Percentiles rank a stretch among this genome's conserved stretches.
These are phyloP conservation scores for Ctenoplectra terminalis DNA, from an alignment of 1,140 invertebrate species.

Conservation along the genomic window DNA sequence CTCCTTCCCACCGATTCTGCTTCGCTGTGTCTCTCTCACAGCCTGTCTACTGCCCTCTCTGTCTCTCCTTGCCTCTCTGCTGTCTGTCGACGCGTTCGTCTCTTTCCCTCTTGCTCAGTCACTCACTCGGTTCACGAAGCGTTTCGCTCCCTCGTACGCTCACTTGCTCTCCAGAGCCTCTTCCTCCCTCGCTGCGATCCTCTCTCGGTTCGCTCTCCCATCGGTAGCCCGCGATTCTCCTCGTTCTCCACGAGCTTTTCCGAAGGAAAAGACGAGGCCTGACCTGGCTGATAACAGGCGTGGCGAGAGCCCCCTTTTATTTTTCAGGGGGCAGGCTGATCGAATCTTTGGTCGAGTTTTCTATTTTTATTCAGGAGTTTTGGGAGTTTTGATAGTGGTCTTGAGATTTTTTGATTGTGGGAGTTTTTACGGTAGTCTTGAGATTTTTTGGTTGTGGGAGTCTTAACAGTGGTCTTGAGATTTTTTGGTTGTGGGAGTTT, in stretches of 20 bases:
- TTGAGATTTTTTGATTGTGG: not conserved
- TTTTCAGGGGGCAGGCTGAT: not conserved
- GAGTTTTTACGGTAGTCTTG: no score
- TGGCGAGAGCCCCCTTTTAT: constrained; percentile 22
- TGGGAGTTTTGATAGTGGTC: no score
- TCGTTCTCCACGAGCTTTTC: constrained; percentile 47
- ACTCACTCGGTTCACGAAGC: constrained; percentile 4
- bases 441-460: no score
- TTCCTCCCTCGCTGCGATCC: constrained; percentile 47
- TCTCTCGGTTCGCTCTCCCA: constrained; percentile 50
- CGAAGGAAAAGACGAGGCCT: constrained; percentile 56
- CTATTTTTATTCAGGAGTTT: not conserved
- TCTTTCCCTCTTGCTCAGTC: constrained; percentile 53
- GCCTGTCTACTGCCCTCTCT: constrained; percentile 18
- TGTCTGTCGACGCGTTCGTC: constrained; percentile 6
- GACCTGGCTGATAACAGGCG: constrained; percentile 56
- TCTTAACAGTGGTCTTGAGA: no score
- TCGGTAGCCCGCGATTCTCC: constrained; percentile 58
- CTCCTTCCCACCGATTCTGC: constrained; percentile 16
- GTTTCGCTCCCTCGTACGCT: constrained; percentile 53
- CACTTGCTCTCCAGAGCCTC: constrained; percentile 47
- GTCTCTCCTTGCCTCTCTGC: constrained; percentile 21
- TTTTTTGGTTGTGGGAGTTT: no score
- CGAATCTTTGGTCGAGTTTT: not conserved
- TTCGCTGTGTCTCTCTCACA: not conserved